Base-by-base conservation (phyloP, 2,113 vertebrate species). In the Corythornis vintsioides region DNA sequence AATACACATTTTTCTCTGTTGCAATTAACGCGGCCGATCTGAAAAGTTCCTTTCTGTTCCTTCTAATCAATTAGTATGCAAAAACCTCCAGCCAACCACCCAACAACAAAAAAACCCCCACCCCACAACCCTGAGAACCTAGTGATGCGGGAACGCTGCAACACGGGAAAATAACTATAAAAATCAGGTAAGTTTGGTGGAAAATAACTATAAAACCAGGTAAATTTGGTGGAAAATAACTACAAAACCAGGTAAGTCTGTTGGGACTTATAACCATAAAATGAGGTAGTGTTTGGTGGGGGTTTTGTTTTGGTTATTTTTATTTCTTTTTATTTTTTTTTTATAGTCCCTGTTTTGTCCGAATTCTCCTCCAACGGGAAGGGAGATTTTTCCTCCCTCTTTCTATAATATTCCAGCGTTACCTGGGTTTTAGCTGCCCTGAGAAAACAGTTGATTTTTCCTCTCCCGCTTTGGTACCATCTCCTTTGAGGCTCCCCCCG, bases 21-120 rank as follows among this genome's bases (percentile, higher is more conserved):
- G 38, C 11, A 0, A 7, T 18, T 63, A 25, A 33, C 1, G 8
- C 10, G 17, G 38, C 0, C 2, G 48, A 2, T 0, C 2, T 17
- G 28, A 57, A 64, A 64, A 8, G 8, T 48, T 53, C 28, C 7
- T 52, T 56, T 13, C 28, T 5, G 1, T 5, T 22, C 43, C 8
- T 48, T 42, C 25, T 8, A 5, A 5, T 60, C 50, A 21, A 15
- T 40, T 26, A 38, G 35, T 13, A 18, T 17, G 53, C 5, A 67
- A 47, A 25, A 8, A 2, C 13, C 16, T 7, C 24, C 22, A 43
- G 15, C 40, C 38, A 42, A 10, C 5, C 21, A 13, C 21, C 14
- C 65, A 67, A 20, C 24, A 11, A 22, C 21, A 57, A 66, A 66
- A 64, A 66, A 48, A 33, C 7, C 3, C 18, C 52, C 31, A 10